Percentiles rank a stretch among this genome's conserved stretches.
These are phyloP conservation scores for Diachrysia chrysitis DNA, from an alignment of 2,888 invertebrate species.

Conservation along the genomic window DNA sequence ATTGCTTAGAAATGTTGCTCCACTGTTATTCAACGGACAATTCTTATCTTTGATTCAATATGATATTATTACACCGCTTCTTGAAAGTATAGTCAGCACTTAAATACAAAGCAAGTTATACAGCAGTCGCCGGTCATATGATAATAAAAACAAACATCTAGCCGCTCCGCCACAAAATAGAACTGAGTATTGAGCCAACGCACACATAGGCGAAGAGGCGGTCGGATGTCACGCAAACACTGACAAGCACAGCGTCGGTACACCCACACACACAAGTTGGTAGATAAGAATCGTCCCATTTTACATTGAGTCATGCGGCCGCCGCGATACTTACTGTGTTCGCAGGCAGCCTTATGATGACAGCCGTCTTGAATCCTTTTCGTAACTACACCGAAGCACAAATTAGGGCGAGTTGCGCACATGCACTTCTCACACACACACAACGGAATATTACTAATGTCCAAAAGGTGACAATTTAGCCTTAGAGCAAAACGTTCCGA, in stretches of 20 bases:
- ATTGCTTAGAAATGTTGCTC: neutral
- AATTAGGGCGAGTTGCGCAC: conserved; percentile 78
- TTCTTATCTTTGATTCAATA: conserved; percentile 20
- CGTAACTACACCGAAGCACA: conserved; percentile 76
- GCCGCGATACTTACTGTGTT: conserved; percentile 86
- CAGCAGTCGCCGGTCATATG: conserved; percentile 83
- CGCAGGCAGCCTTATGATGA: conserved; percentile 89
- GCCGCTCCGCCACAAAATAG: conserved; percentile 86
- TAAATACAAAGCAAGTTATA: conserved; percentile 68
- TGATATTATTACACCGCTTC: conserved; percentile 19
- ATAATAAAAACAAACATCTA: conserved; percentile 89
- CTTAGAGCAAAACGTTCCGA: conserved; percentile 65
- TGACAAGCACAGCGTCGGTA: conserved; percentile 65
- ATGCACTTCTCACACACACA: conserved; percentile 78
- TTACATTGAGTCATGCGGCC: conserved; percentile 86
- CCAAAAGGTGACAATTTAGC: conserved; percentile 64
- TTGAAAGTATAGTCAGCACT: conserved; percentile 34
- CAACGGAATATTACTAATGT: conserved; percentile 60
- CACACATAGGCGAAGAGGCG: conserved; percentile 72
- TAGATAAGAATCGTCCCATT: conserved; percentile 89
- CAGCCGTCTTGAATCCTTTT: conserved; percentile 87
- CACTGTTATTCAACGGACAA: conserved; percentile 19
- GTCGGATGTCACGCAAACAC: conserved; percentile 85
- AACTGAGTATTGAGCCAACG: conserved; percentile 88
- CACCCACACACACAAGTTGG: conserved; percentile 75